Base-by-base conservation (phyloP, 2,797 vertebrate genomes). In the Carcharodon carcharias region DNA sequence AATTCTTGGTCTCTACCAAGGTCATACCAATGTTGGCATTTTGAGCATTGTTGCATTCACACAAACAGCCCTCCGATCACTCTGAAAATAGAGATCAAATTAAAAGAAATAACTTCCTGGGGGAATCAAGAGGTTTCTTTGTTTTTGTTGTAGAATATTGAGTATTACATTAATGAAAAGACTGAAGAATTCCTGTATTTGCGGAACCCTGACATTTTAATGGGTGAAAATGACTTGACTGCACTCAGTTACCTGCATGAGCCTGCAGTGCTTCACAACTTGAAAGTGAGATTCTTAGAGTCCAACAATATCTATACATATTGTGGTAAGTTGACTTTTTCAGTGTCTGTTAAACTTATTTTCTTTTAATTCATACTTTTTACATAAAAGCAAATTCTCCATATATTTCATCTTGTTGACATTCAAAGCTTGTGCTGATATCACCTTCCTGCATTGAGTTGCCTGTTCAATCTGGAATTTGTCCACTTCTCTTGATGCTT, bases 241-340 rank as follows among this genome's bases (percentile, higher is more conserved):
- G 98, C 98, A 3, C 98, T 98, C 96, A 98, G 98, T 96, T 98
- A 98, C 97, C 98, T 98, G 50, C 98, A 98, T n/a, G 94, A 95
- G 4, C 94, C 94, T 35, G 94, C 94, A 8, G 94, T 95, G 28
- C 94, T 95, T 35, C 94, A 95, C 69, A 95, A 95, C 50, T 3
- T 95, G 69, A 95, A 77, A 73, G 94, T 95, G 45, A 95, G 94
- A 50, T 95, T 95, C 56, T 35, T 95, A 40, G 94, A 95, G 50
- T 73, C 50, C 16, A 95, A 95, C 94, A 56, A 6, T 54, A 95
- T 95, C 50, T 95, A 95, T 56, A 95, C 94, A 1, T 95, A 95
- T 9, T 95, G 94, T 95, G 94, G 94, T 95, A 95, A 95, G 94
- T 95, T 92, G 63, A 40, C 58, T 92, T 63, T 35, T n/a, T 3